Percentiles rank a stretch among this genome's conserved stretches.
These are phyloP conservation scores for Rhodinocichla rosea DNA, from an alignment of 2,113 vertebrate genomes.

Conservation along the genomic window DNA sequence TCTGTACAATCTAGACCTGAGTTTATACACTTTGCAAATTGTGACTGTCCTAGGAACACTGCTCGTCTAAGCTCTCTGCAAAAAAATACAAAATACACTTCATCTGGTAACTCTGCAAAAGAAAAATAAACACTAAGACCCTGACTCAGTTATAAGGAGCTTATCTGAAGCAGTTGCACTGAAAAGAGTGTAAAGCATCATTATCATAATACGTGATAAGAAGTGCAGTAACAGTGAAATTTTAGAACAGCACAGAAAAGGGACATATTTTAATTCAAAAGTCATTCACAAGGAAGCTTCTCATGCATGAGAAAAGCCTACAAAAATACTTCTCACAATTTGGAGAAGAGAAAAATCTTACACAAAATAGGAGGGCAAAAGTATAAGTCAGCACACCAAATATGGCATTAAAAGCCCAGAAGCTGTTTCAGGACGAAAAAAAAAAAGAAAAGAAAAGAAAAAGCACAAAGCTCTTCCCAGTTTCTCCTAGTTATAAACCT, in stretches of 20 bases:
- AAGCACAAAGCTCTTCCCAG: background rate
- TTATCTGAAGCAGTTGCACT: background rate
- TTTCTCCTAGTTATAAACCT: background rate
- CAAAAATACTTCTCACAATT: background rate
- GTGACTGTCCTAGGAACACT: background rate
- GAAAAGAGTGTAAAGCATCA: background rate
- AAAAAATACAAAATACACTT: background rate
- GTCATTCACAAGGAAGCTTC: background rate
- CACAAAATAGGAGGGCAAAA: background rate
- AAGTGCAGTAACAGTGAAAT: background rate
- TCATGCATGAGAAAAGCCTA: background rate
- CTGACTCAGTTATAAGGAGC: background rate
- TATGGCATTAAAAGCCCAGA: background rate
- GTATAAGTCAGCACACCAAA: background rate
- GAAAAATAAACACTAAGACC: background rate
- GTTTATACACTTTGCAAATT: background rate
- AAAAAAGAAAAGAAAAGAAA: background rate
- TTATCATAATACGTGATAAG: background rate
- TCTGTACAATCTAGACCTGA: background rate
- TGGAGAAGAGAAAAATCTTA: background rate
- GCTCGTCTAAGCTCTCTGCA: background rate
- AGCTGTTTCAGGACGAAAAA: background rate
- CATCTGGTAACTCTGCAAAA: background rate
- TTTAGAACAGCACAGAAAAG: background rate
- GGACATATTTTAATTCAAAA: background rate